Conservation (phyloP, 2,113 vertebrate species). For the Coturnix japonica region DNA sequence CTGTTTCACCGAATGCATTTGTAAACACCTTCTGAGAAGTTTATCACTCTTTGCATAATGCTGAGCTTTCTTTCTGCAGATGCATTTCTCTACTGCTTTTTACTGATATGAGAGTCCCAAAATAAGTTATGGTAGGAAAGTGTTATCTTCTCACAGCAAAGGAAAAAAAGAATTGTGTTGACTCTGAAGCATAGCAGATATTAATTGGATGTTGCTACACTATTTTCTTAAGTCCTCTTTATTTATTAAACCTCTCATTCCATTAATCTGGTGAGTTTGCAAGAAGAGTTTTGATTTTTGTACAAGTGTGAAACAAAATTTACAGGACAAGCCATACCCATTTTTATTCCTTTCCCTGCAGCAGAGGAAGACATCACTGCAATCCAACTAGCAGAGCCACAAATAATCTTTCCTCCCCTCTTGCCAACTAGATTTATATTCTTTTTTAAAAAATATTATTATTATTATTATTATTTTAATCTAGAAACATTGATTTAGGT, state of each 20-base stretch:
- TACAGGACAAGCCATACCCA: conserved; percentile 2
- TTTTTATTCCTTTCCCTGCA: not conserved
- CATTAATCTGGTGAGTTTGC: conserved; percentile 49
- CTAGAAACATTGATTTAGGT: not conserved
- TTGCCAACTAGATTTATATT: not conserved
- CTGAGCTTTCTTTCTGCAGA: conserved; percentile 62
- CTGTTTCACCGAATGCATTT: conserved; percentile 77
- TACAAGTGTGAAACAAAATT: conserved; percentile 19
- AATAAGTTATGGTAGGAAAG: conserved; percentile 63
- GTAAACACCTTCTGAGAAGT: conserved; percentile 78
- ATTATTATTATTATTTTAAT: not conserved
- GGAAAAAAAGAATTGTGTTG: conserved; percentile 31
- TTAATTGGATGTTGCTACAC: conserved; percentile 55
- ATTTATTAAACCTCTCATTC: conserved; percentile 60
- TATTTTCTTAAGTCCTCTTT: conserved; percentile 55
- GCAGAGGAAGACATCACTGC: not conserved
- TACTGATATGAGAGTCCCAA: conserved; percentile 57
- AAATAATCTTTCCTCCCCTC: not conserved
- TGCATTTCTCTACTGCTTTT: conserved; percentile 59
- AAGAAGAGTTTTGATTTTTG: conserved; percentile 12
- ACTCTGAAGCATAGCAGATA: conserved; percentile 48
- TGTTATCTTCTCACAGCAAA: conserved; percentile 69
- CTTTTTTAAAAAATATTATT: too few relatives aligned
- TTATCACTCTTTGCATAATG: conserved; percentile 73
- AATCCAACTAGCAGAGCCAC: not conserved